Conservation (phyloP, 2,113 vertebrate genomes). For the Dromiciops gliroides region DNA sequence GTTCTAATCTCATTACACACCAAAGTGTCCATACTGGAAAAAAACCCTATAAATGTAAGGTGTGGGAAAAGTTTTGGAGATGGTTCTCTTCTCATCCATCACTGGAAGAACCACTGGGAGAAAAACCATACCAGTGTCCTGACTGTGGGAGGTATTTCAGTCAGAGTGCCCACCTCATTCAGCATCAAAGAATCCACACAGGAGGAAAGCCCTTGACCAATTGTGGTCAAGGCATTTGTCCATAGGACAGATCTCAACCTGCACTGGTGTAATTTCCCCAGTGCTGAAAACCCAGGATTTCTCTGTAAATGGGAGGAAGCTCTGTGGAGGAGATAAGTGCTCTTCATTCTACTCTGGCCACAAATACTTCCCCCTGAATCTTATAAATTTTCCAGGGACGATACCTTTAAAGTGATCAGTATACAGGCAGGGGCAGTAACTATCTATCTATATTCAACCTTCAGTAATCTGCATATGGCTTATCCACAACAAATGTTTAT, state of each 20-base stretch:
- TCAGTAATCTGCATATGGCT: neutral
- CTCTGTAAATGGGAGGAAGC: neutral
- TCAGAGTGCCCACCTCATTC: rapidly evolving
- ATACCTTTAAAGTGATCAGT: neutral
- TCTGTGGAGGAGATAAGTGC: neutral
- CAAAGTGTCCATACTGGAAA: neutral
- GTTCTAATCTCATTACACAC: neutral
- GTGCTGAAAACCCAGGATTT: constrained; percentile 7
- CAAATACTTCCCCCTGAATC: neutral
- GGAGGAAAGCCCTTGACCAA: neutral
- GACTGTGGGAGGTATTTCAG: neutral
- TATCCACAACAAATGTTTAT: neutral
- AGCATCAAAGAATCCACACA: rapidly evolving
- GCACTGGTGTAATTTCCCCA: neutral
- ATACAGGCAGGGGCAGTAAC: neutral
- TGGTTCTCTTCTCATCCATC: neutral
- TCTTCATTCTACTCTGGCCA: neutral
- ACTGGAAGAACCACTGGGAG: neutral
- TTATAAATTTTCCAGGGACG: neutral
- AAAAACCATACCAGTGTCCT: neutral
- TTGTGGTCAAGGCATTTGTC: neutral
- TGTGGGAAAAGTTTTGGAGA: neutral
- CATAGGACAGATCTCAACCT: neutral
- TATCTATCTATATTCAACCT: neutral
- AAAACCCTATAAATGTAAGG: neutral